Percentiles rank a stretch among this genome's conserved stretches.
These are phyloP conservation scores for Nephila pilipes DNA, from an alignment of 1,140 invertebrate genomes.

Conservation along the genomic window DNA sequence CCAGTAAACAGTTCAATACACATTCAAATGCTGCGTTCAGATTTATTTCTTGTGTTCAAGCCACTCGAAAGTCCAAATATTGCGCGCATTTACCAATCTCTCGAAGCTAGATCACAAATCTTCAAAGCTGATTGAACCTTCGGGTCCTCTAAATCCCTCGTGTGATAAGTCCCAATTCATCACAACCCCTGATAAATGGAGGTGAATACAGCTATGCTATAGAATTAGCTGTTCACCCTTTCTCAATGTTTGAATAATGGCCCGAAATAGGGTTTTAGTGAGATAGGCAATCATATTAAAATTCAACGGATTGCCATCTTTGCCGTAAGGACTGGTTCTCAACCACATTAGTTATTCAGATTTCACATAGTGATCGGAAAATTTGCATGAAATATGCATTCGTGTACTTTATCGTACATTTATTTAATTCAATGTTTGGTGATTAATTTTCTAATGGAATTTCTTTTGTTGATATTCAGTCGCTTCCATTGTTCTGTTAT, in stretches of 20 bases:
- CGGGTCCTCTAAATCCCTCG: conserved; percentile 44
- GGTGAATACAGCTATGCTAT: not conserved
- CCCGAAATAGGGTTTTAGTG: conserved; percentile 53
- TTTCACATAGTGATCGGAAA: conserved; percentile 8
- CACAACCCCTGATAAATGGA: conserved; percentile 52
- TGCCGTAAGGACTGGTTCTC: not conserved
- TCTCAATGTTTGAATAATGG: conserved; percentile 62
- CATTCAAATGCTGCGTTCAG: not conserved
- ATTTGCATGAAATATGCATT: conserved; percentile 29
- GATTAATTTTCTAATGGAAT: conserved; percentile 5
- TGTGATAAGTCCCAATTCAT: conserved; percentile 53
- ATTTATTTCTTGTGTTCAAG: conserved; percentile 32
- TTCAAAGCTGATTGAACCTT: conserved; percentile 56
- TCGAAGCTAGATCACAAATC: conserved; percentile 47
- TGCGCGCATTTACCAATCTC: conserved; percentile 6
- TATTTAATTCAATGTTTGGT: conserved; percentile 13
- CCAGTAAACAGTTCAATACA: not conserved
- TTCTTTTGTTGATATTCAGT: not conserved
- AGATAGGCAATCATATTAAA: conserved; percentile 70
- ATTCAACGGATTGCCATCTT: conserved; percentile 61
- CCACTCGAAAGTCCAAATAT: conserved; percentile 23
- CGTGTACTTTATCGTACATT: not conserved
- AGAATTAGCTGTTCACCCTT: conserved; percentile 33
- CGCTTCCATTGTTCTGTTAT: too few species aligned
- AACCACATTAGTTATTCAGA: conserved; percentile 7